phyloP scores from a whole-genome alignment of 2,113 vertebrate species.

The Charadrius vociferus region DNA sequence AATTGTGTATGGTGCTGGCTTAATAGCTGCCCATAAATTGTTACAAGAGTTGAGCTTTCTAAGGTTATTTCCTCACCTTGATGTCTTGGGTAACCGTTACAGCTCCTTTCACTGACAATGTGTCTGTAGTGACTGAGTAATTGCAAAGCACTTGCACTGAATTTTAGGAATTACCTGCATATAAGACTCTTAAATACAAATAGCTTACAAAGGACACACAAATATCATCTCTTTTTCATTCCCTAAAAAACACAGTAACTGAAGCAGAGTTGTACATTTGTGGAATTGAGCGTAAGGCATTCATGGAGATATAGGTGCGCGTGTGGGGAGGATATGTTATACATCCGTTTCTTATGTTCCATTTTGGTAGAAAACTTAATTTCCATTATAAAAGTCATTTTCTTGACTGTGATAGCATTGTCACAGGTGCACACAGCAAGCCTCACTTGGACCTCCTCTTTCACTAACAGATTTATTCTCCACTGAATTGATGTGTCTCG shows the following conservation, averaged over 20 bases:
- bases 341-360: background rate
- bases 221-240: background rate
- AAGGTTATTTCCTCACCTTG: background rate
- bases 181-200: background rate
- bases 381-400: background rate
- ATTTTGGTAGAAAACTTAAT: background rate
- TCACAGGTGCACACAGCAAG: background rate
- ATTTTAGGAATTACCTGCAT: background rate
- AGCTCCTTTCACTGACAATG: background rate
- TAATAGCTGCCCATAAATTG: background rate
- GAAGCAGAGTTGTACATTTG: background rate
- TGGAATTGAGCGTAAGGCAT: background rate
- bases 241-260: background rate
- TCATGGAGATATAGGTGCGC: background rate
- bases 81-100: background rate
- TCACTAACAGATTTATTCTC: background rate
- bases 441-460: rapidly evolving
- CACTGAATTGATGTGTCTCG: background rate
- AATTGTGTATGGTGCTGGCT: background rate
- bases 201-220: background rate
- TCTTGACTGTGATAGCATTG: background rate
- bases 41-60: background rate
- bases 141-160: background rate
- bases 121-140: background rate
- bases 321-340: background rate